These are phyloP conservation scores for Litocranius walleri DNA, from an alignment of 2,113 vertebrate genomes.

Conservation along the genomic window DNA sequence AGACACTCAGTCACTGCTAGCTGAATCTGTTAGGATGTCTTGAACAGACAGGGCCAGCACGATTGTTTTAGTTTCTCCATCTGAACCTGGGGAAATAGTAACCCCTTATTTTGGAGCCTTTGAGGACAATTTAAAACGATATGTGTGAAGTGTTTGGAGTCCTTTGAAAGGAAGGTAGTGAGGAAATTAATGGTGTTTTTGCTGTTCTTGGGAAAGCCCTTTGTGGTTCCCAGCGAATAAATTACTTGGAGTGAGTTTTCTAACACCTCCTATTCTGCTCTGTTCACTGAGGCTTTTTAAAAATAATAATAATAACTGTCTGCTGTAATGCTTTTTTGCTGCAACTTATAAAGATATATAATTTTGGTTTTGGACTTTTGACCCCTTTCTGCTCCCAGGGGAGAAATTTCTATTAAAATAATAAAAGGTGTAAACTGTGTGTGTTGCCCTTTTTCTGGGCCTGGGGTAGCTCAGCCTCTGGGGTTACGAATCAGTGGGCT, in stretches of 20 bases:
- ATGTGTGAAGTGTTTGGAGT: conserved; percentile 66
- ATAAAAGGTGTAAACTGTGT: conserved; percentile 70
- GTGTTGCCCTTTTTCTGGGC: conserved; percentile 44
- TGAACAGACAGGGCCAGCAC: not conserved
- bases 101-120: conserved; percentile 62
- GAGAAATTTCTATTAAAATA: conserved; percentile 67
- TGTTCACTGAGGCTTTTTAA: conserved; percentile 41
- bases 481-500: conserved; percentile 21
- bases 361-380: conserved; percentile 70
- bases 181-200: conserved; percentile 69
- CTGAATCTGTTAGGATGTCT: not conserved
- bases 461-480: conserved; percentile 23
- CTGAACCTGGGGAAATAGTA: conserved; percentile 48
- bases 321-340: conserved; percentile 60
- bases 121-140: conserved; percentile 61
- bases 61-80: conserved; percentile 41
- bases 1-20: not conserved
- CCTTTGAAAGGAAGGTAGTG: conserved; percentile 64
- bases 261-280: conserved; percentile 60
- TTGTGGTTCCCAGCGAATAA: conserved; percentile 70
- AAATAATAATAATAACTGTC: conserved; percentile 45
- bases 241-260: conserved; percentile 72
- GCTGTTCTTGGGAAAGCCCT: conserved; percentile 71
- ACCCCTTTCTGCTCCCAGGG: conserved; percentile 51
- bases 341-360: conserved; percentile 63